These are phyloP conservation scores for Noturus placidus DNA, from an alignment of 2,113 vertebrate genomes.

Conservation along the genomic window DNA sequence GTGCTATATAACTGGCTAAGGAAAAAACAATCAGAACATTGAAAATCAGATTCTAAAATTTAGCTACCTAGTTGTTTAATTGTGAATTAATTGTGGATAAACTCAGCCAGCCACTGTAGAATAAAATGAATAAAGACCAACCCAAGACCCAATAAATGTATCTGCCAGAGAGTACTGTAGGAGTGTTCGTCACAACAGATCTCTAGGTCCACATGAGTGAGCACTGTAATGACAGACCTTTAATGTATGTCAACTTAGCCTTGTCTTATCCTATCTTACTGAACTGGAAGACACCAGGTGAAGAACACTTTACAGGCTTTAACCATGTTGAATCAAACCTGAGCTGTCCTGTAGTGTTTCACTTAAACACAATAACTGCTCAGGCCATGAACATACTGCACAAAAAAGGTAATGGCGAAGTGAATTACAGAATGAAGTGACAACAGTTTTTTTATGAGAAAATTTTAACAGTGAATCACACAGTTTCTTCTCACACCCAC, in stretches of 20 bases:
- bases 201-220: neutral
- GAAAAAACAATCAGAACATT: neutral
- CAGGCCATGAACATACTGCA: conserved; percentile 53
- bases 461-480: conserved; percentile 63
- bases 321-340: neutral
- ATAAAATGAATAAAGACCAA: neutral
- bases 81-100: neutral
- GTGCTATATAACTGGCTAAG: neutral
- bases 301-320: conserved; percentile 6
- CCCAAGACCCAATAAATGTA: neutral
- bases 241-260: neutral
- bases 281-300: conserved; percentile 19
- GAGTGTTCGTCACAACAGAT: neutral
- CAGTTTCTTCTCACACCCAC: conserved; percentile 47
- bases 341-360: conserved; percentile 24
- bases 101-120: neutral
- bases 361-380: conserved; percentile 6
- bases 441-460: conserved; percentile 60
- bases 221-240: neutral
- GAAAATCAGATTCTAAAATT: neutral
- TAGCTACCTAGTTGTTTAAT: neutral
- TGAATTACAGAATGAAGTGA: conserved; percentile 57
- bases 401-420: conserved; percentile 57
- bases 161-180: conserved; percentile 17
- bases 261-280: neutral